Evolutionary conservation across 2,797 vertebrate genomes (phyloP).

Genomic region (Danionella dracula): DNA sequence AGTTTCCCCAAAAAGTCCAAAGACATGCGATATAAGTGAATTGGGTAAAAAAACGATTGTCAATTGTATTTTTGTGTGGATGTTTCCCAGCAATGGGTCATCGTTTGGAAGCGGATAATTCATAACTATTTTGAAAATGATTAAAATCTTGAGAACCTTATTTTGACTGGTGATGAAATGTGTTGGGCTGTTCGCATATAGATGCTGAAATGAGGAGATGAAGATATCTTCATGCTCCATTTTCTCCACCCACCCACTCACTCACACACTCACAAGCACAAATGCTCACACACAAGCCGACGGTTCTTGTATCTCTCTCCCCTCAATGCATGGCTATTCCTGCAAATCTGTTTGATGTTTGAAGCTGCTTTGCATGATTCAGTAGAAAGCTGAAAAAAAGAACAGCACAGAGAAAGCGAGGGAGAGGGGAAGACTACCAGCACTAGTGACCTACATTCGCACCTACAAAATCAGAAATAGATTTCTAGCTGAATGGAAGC

Average conservation of each 20-base stretch:
- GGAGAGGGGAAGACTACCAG: conserved; percentile 14
- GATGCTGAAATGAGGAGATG: not conserved
- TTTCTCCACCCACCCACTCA: not conserved
- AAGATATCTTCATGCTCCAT: conserved; percentile 16
- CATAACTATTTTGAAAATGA: too few relatives aligned
- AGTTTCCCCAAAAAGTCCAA: too few relatives aligned
- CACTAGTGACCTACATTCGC: conserved; percentile 37
- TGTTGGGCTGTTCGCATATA: too few relatives aligned
- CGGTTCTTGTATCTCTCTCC: not conserved
- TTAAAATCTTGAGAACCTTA: too few relatives aligned
- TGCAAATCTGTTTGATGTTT: conserved; percentile 33
- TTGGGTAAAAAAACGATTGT: too few relatives aligned
- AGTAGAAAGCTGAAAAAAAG: conserved; percentile 26
- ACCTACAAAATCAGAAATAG: not conserved
- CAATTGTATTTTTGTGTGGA: too few relatives aligned
- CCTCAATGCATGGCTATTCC: conserved; percentile 11
- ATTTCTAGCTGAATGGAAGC: not conserved
- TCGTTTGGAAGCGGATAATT: too few relatives aligned
- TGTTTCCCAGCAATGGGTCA: too few relatives aligned
- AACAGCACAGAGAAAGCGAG: not conserved
- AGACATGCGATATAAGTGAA: too few relatives aligned
- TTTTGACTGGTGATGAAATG: too few relatives aligned
- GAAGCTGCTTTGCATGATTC: conserved; percentile 49
- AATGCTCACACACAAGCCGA: conserved; percentile 7
- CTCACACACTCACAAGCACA: not conserved